Base-by-base conservation (phyloP, 1,140 invertebrate genomes). In the Glomeris maerens region DNA sequence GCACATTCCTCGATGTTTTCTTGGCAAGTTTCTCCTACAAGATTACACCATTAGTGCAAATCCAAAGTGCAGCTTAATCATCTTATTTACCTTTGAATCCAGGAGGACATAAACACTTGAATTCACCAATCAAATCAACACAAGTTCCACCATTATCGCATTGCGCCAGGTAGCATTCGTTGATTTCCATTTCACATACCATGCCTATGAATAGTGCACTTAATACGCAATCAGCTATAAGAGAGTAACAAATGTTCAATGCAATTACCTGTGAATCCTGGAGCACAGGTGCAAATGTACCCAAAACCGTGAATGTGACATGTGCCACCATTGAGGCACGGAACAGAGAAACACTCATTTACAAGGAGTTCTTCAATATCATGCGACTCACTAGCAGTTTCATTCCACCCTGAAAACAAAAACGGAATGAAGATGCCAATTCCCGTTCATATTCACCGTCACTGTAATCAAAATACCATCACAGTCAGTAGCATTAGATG, bases 1-100 rank as follows among this genome's bases (percentile, higher is more conserved):
- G 80, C 63, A 62, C 89, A 93, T 60, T 89, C 80, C 63, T 91
- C 81, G 2, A 90, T 84, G 58, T 81, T 77, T 22, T 79, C 79
- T 59, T 87, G 77, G 66, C 92, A 96, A 21, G 81, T 66, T 0
- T 73, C 63, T 0, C 90, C 91, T 51, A 21, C 20, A 7, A 36
- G 17, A n/a, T n/a, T n/a, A n/a, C n/a, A n/a, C n/a, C n/a, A n/a
- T n/a, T n/a, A n/a, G n/a, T n/a, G n/a, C n/a, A n/a, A n/a, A n/a
- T n/a, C n/a, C n/a, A n/a, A n/a, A n/a, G n/a, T n/a, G n/a, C n/a
- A n/a, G n/a, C n/a, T n/a, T n/a, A n/a, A n/a, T n/a, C n/a, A n/a
- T n/a, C n/a, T n/a, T n/a, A n/a, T n/a, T n/a, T 5, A 42, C 49
- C 75, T 2, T 60, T 66, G 23, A 66, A 72, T n/a, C 74, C 74